A percentile compares a stretch with the other conserved stretches of the same genome.
Evolutionary conservation across 2,888 invertebrate species (phyloP).

Genomic region (Clostera curtula): DNA sequence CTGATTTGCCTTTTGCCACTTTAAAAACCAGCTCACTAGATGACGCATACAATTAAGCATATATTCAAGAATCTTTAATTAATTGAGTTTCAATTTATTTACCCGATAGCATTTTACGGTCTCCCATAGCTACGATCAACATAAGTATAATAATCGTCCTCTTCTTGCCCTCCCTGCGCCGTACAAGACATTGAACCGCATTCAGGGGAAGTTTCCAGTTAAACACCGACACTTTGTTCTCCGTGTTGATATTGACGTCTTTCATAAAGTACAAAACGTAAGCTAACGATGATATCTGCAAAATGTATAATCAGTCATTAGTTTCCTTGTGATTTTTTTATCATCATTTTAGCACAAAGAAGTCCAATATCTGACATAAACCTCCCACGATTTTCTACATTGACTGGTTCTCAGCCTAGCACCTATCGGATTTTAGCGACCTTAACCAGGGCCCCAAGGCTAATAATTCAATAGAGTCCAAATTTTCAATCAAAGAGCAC

Average conservation of each 20-base stretch:
- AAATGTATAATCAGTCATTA: constrained; percentile 8
- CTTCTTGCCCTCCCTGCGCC: constrained; percentile 76
- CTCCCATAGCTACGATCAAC: constrained; percentile 74
- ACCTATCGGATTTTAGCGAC: no score
- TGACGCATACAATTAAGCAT: neutral
- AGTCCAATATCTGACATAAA: no score
- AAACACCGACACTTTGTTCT: constrained; percentile 71
- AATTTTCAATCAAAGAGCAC: no score
- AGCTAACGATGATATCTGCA: constrained; percentile 71
- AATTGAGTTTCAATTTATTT: constrained; percentile 7
- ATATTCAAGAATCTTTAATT: neutral
- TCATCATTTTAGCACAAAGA: no score
- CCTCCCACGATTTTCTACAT: no score
- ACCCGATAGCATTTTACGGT: constrained; percentile 60
- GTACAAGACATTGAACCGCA: constrained; percentile 74
- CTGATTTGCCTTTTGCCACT: no score
- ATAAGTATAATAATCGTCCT: constrained; percentile 78
- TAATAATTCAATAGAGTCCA: no score
- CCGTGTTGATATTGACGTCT: constrained; percentile 77
- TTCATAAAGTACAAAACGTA: constrained; percentile 78
- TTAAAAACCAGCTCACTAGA: no score
- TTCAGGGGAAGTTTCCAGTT: constrained; percentile 60
- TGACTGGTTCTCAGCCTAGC: no score
- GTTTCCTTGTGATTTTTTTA: no score
- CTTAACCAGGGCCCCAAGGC: no score